Conservation (phyloP, 2,888 invertebrate species). For the Hydriomena furcata region DNA sequence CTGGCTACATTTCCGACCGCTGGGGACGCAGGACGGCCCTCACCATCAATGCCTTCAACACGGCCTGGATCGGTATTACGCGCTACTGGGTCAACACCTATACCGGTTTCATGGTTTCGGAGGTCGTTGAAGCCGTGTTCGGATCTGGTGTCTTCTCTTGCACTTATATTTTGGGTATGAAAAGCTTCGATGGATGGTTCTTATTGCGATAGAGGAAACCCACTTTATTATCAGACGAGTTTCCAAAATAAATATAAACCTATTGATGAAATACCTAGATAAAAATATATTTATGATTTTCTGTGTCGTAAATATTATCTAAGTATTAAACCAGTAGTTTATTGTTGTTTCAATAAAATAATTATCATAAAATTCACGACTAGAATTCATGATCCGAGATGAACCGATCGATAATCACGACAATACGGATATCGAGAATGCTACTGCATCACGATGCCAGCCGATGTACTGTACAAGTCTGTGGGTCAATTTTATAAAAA, state of each 20-base stretch:
- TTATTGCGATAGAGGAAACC: too few species aligned
- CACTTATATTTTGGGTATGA: conserved; percentile 87
- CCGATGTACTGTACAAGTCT: too few species aligned
- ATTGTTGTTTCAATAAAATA: too few species aligned
- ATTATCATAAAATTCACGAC: background rate
- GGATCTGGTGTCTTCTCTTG: conserved; percentile 87
- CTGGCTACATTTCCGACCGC: conserved; percentile 88
- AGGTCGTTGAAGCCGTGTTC: conserved; percentile 86
- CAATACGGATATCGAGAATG: background rate
- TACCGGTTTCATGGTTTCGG: conserved; percentile 85
- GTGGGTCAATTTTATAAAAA: too few species aligned
- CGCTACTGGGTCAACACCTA: conserved; percentile 85
- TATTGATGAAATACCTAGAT: background rate
- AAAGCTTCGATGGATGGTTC: too few species aligned
- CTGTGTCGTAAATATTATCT: background rate
- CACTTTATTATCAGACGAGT: too few species aligned
- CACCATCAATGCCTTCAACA: conserved; percentile 81
- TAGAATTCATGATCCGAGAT: background rate
- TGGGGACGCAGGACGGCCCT: conserved; percentile 86
- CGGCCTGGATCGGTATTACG: conserved; percentile 85
- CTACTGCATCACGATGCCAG: too few species aligned
- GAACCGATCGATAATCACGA: conserved; percentile 4
- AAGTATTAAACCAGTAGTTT: too few species aligned
- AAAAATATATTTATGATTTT: background rate
- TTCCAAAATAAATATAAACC: conserved; percentile 1